phyloP scores from a whole-genome alignment of 2,113 vertebrate genomes.

The Xenopus tropicalis region DNA sequence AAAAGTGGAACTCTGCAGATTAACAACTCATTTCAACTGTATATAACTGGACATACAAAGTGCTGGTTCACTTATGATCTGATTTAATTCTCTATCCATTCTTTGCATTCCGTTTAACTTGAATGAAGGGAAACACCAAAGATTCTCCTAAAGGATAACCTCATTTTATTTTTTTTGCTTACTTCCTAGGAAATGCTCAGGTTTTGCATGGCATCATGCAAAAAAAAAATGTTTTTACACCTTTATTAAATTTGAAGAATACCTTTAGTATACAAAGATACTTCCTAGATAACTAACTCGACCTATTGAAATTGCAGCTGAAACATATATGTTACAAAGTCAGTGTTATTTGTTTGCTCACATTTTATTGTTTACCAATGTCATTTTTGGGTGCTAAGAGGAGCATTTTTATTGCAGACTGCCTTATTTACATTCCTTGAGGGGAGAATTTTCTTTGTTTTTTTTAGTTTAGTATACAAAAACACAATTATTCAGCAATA shows the following conservation, averaged over 20 bases:
- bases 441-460: constrained; percentile 24
- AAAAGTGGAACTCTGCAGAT: constrained; percentile 37
- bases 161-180: neutral
- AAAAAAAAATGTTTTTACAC: neutral
- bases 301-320: constrained; percentile 48
- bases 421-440: constrained; percentile 50
- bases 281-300: constrained; percentile 54
- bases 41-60: constrained; percentile 72
- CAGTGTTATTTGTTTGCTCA: constrained; percentile 63
- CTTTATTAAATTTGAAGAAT: constrained; percentile 22
- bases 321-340: constrained; percentile 73
- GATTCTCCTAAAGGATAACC: constrained; percentile 38
- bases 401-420: constrained; percentile 53
- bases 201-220: neutral
- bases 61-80: constrained; percentile 92
- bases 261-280: constrained; percentile 26
- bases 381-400: constrained; percentile 52
- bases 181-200: neutral
- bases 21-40: constrained; percentile 32
- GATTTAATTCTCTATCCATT: constrained; percentile 47
- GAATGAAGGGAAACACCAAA: constrained; percentile 59
- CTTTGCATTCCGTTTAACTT: constrained; percentile 30
- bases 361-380: constrained; percentile 54
- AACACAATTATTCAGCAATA: constrained; percentile 16
- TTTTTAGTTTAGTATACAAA: neutral